Evolutionary conservation across 2,113 vertebrate genomes (phyloP).

Genomic region (Lycaon pictus): DNA sequence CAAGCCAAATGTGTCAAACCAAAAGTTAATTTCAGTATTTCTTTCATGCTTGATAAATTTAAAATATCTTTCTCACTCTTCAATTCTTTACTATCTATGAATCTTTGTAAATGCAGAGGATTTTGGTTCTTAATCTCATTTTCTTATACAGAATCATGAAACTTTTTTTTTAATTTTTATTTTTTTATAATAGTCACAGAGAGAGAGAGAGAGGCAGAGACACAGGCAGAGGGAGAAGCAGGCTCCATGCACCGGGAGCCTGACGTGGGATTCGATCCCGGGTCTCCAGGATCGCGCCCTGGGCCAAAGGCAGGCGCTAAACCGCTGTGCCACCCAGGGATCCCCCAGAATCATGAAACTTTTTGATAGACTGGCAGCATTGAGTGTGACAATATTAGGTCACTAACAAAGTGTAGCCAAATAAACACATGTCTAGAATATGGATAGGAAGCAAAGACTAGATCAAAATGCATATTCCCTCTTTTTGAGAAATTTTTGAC

Average conservation of each 20-base stretch:
- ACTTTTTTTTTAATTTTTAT: no score
- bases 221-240: no score
- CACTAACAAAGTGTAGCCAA: background rate
- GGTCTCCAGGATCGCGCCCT: no score
- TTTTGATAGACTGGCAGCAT: background rate
- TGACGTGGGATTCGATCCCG: no score
- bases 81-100: background rate
- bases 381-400: background rate
- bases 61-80: background rate
- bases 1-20: background rate
- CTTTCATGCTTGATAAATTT: background rate
- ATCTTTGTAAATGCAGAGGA: background rate
- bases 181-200: no score
- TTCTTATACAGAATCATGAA: background rate
- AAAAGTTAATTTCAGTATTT: conserved; percentile 47
- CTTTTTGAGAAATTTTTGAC: background rate
- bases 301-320: no score
- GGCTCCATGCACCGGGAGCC: no score
- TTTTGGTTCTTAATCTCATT: background rate
- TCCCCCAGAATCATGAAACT: background rate
- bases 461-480: background rate
- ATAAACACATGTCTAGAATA: conserved; percentile 18
- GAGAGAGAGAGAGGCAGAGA: no score
- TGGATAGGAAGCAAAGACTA: background rate
- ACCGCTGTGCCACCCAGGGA: no score